Evolutionary conservation across 2,888 invertebrate genomes (phyloP).

Genomic region (Yponomeuta evonymella): DNA sequence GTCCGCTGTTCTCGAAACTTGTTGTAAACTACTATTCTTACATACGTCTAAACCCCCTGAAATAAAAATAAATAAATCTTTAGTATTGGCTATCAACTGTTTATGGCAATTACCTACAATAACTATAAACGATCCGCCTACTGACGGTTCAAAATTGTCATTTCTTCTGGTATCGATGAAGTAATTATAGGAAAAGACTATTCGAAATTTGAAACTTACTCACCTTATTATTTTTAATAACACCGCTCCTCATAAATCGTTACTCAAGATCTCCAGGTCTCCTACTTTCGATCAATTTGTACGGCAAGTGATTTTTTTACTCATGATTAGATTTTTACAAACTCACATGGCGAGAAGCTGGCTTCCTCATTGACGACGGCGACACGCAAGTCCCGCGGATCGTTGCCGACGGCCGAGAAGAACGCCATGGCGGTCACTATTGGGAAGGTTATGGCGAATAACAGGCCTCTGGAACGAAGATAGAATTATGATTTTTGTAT

Average conservation of each 20-base stretch:
- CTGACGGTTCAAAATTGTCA: too few relatives aligned
- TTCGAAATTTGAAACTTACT: neutral
- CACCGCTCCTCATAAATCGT: neutral
- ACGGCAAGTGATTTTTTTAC: too few relatives aligned
- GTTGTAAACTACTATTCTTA: conserved; percentile 42
- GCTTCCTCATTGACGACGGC: conserved; percentile 89
- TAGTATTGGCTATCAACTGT: neutral
- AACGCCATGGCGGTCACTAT: conserved; percentile 87
- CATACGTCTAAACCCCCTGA: conserved; percentile 57
- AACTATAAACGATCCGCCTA: too few relatives aligned
- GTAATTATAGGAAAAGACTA: too few relatives aligned
- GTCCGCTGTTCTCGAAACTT: conserved; percentile 39
- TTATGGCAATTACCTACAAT: too few relatives aligned
- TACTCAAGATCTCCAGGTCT: neutral
- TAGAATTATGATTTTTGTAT: neutral
- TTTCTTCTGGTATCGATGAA: too few relatives aligned
- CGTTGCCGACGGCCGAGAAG: conserved; percentile 86
- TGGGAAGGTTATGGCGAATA: conserved; percentile 89
- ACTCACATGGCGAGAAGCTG: conserved; percentile 55
- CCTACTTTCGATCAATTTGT: neutral
- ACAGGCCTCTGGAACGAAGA: conserved; percentile 78
- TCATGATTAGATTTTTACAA: neutral
- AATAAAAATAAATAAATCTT: conserved; percentile 3
- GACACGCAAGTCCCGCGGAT: conserved; percentile 82
- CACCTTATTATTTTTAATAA: neutral